Evolutionary conservation across 2,113 vertebrate genomes (phyloP), one percentile per base, ranked within the genome.

Genomic region (Sprattus sprattus): DNA sequence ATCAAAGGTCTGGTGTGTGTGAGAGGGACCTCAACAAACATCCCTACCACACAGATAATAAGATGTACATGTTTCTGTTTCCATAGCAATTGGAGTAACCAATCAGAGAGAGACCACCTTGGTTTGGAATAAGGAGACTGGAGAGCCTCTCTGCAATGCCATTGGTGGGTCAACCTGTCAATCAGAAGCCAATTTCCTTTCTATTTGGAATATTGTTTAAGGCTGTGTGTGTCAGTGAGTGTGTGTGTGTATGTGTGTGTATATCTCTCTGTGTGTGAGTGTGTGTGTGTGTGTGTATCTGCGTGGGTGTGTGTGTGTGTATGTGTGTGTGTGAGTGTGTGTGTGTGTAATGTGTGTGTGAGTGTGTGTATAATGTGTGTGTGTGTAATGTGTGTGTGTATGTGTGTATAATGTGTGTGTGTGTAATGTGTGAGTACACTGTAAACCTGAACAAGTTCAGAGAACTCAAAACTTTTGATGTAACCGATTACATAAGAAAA

Each of bases 81-180:
- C 60, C 60, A 67, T 90, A 99, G 98, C 97, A 75, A 93, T 99
- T 90, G 98, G 98, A 85, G 96, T 99, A 88, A 97, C 97, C 94
- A 99, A 99, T 93, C 98, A 99, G 92, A 97, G 98, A 91, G 98
- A 99, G 94, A 99, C 98, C 18, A 99, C 98, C 0, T 89, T 99
- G 83, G 95, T 99, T 45, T 99, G 98, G 98, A 97, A 99, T 94
- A 99, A 96, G 90, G 93, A 94, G 83, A 99, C 97, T 0, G 98
- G 98, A 91, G 94, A 97, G 86, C 98, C 98, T 6, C 97, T 99
- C 87, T 98, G 98, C 91, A 97, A 98, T 86, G 98, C 98, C 81
- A 95, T 99, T 57, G 97, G 98, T 99, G 94, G 54, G 45, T 71
- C 15, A 25, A 52, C n/a, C 75, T 45, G 57, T 18, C 75, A 25